Evolutionary conservation across 92 coral and sea anemone genomes (phyloP).

Genomic region (Galaxea fascicularis): DNA sequence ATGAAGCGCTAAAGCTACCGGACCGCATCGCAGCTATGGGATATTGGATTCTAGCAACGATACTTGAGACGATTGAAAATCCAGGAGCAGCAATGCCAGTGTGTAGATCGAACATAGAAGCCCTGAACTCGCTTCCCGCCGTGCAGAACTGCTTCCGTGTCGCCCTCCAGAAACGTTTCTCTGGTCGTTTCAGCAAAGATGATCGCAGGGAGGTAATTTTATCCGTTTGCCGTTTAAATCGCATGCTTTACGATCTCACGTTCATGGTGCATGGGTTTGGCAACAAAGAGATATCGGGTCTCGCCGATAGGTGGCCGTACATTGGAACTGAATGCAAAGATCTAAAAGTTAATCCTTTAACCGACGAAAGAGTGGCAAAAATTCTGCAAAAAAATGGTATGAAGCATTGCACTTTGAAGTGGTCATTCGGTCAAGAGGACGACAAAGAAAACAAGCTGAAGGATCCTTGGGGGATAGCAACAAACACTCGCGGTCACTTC

Average conservation of each 20-base stretch:
- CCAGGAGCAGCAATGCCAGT: conserved; percentile 22
- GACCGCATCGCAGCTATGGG: conserved; percentile 69
- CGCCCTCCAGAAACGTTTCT: conserved; percentile 4
- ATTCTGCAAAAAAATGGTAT: not conserved
- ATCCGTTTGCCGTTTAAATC: conserved; percentile 36
- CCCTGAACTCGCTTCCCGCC: conserved; percentile 45
- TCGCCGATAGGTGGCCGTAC: conserved; percentile 9
- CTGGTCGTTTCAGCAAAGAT: conserved; percentile 19
- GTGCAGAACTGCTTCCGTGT: conserved; percentile 24
- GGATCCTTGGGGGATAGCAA: conserved; percentile 40
- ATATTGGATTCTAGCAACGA: conserved; percentile 62
- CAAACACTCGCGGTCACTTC: conserved; percentile 48
- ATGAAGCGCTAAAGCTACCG: conserved; percentile 46
- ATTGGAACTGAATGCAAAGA: not conserved
- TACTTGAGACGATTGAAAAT: conserved; percentile 54
- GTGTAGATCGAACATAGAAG: conserved; percentile 48
- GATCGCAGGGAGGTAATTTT: conserved; percentile 44
- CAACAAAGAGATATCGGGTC: not conserved
- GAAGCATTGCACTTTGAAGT: not conserved
- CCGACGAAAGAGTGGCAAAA: not conserved
- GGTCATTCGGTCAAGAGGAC: conserved; percentile 34
- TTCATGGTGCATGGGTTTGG: not conserved
- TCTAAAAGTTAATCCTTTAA: not conserved
- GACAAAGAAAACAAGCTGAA: conserved; percentile 28
- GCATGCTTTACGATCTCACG: conserved; percentile 32